These are phyloP conservation scores for Theonella swinhoei DNA, from an alignment of 37 sponge, comb jelly and placozoan species.

Conservation along the genomic window DNA sequence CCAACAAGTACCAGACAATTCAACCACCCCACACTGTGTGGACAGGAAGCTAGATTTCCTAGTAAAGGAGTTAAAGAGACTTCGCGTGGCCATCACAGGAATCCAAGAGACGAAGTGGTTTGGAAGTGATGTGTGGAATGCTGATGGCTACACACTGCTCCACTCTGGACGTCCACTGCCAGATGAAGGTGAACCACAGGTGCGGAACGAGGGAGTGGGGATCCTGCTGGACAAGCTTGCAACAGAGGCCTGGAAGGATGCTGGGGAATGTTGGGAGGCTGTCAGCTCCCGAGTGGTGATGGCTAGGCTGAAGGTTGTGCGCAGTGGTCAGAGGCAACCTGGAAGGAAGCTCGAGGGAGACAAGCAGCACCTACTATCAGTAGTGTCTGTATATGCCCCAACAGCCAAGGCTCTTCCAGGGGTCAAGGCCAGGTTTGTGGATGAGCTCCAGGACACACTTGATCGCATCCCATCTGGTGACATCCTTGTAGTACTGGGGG, in stretches of 20 bases:
- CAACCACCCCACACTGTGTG: constrained; percentile 27
- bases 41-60: too few species aligned
- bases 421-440: constrained; percentile 15
- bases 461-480: constrained; percentile 6
- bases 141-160: too few species aligned
- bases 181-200: constrained; percentile 7
- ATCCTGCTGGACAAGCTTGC: constrained; percentile 20
- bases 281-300: constrained; percentile 37
- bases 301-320: constrained; percentile 26
- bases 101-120: too few species aligned
- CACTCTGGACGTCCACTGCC: constrained; percentile 53
- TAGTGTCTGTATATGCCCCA: constrained; percentile 49
- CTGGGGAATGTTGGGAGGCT: constrained; percentile 55
- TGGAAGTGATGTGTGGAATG: constrained; percentile 41
- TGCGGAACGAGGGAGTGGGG: constrained; percentile 40
- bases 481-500: constrained; percentile 31
- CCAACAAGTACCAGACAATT: too few species aligned
- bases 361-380: not conserved
- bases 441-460: constrained; percentile 16
- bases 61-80: constrained; percentile 36
- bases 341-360: constrained; percentile 15
- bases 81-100: constrained; percentile 34
- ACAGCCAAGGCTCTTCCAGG: constrained; percentile 41
- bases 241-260: constrained; percentile 36
- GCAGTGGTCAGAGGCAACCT: not conserved